Conservation (phyloP, 2,113 vertebrate genomes). For the Tenebrosternarchus preto region DNA sequence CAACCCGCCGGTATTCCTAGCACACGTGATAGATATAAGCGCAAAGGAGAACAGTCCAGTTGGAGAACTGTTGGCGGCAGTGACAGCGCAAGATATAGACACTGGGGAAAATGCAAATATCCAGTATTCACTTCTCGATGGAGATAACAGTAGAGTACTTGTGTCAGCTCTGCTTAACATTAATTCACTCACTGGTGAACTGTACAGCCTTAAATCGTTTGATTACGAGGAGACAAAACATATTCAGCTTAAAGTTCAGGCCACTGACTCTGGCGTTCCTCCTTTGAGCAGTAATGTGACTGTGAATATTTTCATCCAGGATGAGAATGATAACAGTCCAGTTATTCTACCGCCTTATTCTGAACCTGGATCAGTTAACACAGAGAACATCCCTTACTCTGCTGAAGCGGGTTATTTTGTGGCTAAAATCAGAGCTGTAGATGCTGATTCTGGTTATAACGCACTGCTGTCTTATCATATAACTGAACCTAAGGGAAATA, state of each 20-base stretch:
- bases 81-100: conserved; percentile 42
- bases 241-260: conserved; percentile 65
- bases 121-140: conserved; percentile 72
- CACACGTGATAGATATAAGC: conserved; percentile 64
- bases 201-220: conserved; percentile 58
- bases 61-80: conserved; percentile 14
- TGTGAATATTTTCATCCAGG: conserved; percentile 40
- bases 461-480: conserved; percentile 56
- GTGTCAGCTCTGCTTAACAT: conserved; percentile 72
- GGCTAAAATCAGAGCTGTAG: conserved; percentile 55
- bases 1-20: conserved; percentile 75
- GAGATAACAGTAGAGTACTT: conserved; percentile 56
- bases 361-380: conserved; percentile 68
- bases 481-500: conserved; percentile 48
- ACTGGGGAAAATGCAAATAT: conserved; percentile 70
- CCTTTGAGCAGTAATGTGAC: conserved; percentile 43
- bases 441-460: conserved; percentile 59
- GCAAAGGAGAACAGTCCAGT: conserved; percentile 77
- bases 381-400: conserved; percentile 73
- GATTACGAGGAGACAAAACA: conserved; percentile 63
- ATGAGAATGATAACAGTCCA: conserved; percentile 75
- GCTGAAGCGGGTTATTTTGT: conserved; percentile 73
- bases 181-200: conserved; percentile 64
- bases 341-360: conserved; percentile 67
- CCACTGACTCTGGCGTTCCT: conserved; percentile 59